Conservation (phyloP, 2,797 vertebrate genomes). For the Fringilla coelebs region DNA sequence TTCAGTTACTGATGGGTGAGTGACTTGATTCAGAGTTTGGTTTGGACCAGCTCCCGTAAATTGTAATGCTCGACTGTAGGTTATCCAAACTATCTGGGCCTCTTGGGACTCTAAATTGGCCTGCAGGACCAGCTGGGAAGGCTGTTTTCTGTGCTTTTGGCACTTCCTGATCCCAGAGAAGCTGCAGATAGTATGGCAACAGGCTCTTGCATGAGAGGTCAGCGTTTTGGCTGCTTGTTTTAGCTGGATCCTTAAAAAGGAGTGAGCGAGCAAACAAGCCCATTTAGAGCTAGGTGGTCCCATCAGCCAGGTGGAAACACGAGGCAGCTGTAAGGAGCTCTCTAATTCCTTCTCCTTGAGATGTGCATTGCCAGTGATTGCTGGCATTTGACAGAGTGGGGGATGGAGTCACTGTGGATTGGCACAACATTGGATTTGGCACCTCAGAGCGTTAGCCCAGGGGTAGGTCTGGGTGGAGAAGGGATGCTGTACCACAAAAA, state of each 20-base stretch:
- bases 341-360: background rate
- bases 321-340: background rate
- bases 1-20: slow-evolving; percentile 39
- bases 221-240: background rate
- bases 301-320: background rate
- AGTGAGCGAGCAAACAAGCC: background rate
- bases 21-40: slow-evolving; percentile 10
- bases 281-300: background rate
- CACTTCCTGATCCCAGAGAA: slow-evolving; percentile 18
- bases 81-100: slow-evolving; percentile 65
- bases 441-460: background rate
- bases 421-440: background rate
- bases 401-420: background rate
- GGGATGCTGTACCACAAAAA: background rate
- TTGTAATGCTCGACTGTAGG: slow-evolving; percentile 61
- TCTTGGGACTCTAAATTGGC: slow-evolving; percentile 54
- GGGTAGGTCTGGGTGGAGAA: background rate
- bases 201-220: background rate
- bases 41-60: slow-evolving; percentile 61
- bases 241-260: background rate
- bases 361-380: background rate
- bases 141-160: slow-evolving; percentile 64
- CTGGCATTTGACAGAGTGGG: background rate
- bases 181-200: slow-evolving; percentile 17
- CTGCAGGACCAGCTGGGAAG: slow-evolving; percentile 45